These are phyloP conservation scores for Astropecten irregularis DNA, from an alignment of 53 echinoderm and acorn worm genomes.

Conservation along the genomic window DNA sequence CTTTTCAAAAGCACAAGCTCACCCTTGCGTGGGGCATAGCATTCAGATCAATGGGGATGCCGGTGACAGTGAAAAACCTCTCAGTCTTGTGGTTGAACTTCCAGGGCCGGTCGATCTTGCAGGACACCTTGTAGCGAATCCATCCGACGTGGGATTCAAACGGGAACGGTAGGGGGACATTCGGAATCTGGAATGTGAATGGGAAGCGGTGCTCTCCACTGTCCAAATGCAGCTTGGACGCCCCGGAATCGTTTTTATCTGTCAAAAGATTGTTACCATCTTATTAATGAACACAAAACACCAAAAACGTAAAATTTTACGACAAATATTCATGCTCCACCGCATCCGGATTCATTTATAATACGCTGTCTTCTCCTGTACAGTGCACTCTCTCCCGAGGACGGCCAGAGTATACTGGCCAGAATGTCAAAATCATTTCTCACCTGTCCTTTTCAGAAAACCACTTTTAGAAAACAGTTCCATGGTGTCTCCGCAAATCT, in stretches of 20 bases:
- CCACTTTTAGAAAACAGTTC: too few species aligned
- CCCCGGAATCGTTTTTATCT: slow-evolving; percentile 12
- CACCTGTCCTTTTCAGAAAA: too few species aligned
- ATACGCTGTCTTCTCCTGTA: neutral
- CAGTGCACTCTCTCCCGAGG: too few species aligned
- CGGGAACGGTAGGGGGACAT: slow-evolving; percentile 37
- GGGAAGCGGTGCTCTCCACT: slow-evolving; percentile 65
- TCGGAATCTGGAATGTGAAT: slow-evolving; percentile 60
- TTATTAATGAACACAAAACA: neutral
- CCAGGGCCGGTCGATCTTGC: slow-evolving; percentile 77
- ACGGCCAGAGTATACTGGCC: too few species aligned
- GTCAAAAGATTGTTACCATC: neutral
- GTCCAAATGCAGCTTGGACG: slow-evolving; percentile 31
- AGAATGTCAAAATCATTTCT: too few species aligned
- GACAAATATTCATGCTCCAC: neutral
- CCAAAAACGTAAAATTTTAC: neutral
- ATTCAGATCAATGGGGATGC: slow-evolving; percentile 43
- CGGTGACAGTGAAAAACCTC: slow-evolving; percentile 20
- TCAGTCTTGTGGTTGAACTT: too few species aligned
- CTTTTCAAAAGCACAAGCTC: neutral
- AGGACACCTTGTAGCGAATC: slow-evolving; percentile 56
- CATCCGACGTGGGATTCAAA: slow-evolving; percentile 60
- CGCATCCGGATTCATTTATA: too few species aligned
- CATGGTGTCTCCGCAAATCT: too few species aligned
- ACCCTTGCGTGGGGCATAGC: slow-evolving; percentile 15